Evolutionary conservation across 2,888 invertebrate species (phyloP).

Genomic region (Seladonia tumulorum): DNA sequence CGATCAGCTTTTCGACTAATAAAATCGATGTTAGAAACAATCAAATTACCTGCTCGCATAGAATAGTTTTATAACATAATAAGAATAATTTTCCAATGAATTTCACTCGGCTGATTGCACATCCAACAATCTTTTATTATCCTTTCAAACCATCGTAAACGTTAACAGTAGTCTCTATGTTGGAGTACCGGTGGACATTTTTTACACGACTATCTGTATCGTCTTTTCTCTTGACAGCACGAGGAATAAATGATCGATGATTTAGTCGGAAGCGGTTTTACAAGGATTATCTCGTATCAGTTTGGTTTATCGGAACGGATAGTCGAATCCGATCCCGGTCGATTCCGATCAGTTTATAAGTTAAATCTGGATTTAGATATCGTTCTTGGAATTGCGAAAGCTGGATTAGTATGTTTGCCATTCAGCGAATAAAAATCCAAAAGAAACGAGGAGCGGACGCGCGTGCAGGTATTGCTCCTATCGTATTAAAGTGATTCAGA

Average conservation of each 20-base stretch:
- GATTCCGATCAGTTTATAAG: neutral
- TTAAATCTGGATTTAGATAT: neutral
- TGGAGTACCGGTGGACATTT: neutral
- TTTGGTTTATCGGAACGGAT: neutral
- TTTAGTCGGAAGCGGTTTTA: neutral
- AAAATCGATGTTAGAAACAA: neutral
- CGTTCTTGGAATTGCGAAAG: neutral
- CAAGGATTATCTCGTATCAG: neutral
- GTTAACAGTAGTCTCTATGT: neutral
- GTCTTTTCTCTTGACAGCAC: neutral
- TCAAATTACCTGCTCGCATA: neutral
- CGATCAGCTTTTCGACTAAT: no score
- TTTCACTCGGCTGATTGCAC: neutral
- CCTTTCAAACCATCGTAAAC: neutral
- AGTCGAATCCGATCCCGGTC: neutral
- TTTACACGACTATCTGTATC: neutral
- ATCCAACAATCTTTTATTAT: no score
- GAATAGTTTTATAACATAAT: no score
- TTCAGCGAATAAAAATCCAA: neutral
- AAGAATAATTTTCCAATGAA: neutral
- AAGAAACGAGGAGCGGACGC: neutral
- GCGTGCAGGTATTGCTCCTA: neutral
- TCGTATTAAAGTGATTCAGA: neutral
- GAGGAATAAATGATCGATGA: neutral
- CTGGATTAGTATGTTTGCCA: neutral